Conservation (phyloP, 2,888 invertebrate species). For the Amaurobius ferox region DNA sequence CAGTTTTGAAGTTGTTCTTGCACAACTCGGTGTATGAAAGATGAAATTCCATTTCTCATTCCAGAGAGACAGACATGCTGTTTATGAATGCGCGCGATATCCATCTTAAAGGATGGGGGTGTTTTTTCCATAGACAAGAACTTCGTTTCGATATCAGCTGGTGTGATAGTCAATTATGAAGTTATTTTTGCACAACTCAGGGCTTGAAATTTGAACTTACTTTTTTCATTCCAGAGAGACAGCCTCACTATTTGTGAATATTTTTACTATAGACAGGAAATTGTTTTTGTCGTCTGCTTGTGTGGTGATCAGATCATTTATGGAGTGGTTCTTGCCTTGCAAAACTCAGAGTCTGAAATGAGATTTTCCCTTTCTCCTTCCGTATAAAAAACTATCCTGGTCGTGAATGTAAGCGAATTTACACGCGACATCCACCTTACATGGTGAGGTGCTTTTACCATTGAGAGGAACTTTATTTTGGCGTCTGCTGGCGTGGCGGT, state of each 20-base stretch:
- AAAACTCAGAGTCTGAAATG: too few relatives aligned
- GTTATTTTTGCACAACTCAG: conserved; percentile 31
- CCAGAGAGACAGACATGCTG: background rate
- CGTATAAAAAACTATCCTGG: background rate
- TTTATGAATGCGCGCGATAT: background rate
- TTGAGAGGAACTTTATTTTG: conserved; percentile 29
- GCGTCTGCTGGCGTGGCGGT: conserved; percentile 24
- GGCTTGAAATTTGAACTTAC: too few relatives aligned
- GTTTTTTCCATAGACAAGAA: conserved; percentile 26
- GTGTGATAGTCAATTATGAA: conserved; percentile 25
- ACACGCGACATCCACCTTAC: conserved; percentile 2
- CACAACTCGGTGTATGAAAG: too few relatives aligned
- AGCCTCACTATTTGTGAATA: background rate
- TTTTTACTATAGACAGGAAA: too few relatives aligned
- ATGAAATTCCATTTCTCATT: too few relatives aligned
- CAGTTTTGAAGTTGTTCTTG: conserved; percentile 30
- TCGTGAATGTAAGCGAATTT: conserved; percentile 18
- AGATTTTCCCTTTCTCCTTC: background rate
- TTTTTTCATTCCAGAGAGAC: background rate
- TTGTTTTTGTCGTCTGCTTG: too few relatives aligned
- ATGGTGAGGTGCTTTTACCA: conserved; percentile 33
- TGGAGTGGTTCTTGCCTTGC: too few relatives aligned
- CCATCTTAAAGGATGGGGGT: conserved; percentile 36
- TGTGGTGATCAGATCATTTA: too few relatives aligned
- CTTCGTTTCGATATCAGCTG: conserved; percentile 23